Evolutionary conservation across 1,140 invertebrate genomes (phyloP).

Genomic region (Drosophila erecta): DNA sequence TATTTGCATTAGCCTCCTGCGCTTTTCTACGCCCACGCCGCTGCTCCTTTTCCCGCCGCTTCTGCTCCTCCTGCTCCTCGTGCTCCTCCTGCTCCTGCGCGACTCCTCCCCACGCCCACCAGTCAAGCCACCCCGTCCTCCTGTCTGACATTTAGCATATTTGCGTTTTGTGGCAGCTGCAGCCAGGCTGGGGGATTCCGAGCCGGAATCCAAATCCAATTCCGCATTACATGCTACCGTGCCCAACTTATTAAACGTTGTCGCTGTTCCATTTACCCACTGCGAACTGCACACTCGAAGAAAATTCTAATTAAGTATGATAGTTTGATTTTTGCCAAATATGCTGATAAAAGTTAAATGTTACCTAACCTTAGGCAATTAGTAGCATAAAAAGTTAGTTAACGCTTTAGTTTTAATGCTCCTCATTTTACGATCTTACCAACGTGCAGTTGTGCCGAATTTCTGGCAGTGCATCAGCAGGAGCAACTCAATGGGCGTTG

Average conservation of each 20-base stretch:
- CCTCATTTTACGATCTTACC: background rate
- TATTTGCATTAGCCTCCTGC: conserved; percentile 73
- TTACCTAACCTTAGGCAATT: no score
- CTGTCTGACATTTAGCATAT: conserved; percentile 79
- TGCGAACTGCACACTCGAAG: conserved; percentile 53
- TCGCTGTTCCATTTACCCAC: conserved; percentile 76
- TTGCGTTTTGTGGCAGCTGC: conserved; percentile 79
- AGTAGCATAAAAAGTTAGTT: no score
- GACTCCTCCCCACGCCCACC: conserved; percentile 5
- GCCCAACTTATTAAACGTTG: conserved; percentile 82
- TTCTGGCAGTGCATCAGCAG: conserved; percentile 5
- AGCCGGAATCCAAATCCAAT: conserved; percentile 73
- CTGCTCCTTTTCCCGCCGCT: background rate
- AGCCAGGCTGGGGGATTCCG: conserved; percentile 30
- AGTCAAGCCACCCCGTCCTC: conserved; percentile 25
- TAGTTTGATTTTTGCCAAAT: no score
- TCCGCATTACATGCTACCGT: conserved; percentile 77
- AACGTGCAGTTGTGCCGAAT: background rate
- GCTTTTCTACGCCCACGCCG: conserved; percentile 45
- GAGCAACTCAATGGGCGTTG: conserved; percentile 4
- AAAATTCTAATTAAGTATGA: background rate
- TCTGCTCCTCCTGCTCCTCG: background rate
- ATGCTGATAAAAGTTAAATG: no score
- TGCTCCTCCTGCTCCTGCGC: background rate
- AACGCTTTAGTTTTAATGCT: no score